A percentile compares a stretch with the other conserved stretches of the same genome.
phyloP scores from a whole-genome alignment of 2,113 vertebrate genomes.

The Myotis yumanensis region DNA sequence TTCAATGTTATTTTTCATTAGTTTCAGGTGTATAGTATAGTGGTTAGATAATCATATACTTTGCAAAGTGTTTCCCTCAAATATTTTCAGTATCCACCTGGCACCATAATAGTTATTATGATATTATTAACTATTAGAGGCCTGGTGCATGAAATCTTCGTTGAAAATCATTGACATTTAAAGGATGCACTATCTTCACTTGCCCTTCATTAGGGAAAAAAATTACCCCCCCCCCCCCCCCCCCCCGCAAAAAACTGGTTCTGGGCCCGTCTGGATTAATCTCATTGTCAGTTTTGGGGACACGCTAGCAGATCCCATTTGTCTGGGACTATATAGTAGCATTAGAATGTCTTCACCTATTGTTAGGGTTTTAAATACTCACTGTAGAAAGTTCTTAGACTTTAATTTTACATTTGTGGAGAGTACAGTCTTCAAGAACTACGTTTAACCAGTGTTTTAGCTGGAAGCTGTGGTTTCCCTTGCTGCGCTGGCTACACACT shows the following conservation, averaged over 20 bases:
- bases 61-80: background rate
- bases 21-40: background rate
- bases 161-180: background rate
- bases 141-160: too few species aligned
- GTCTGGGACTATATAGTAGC: background rate
- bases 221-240: background rate
- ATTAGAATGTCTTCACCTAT: background rate
- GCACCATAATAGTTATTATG: background rate
- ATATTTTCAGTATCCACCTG: background rate
- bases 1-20: background rate
- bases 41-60: background rate
- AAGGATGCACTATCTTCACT: background rate
- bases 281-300: background rate
- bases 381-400: background rate
- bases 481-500: fast-evolving
- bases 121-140: background rate
- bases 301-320: background rate
- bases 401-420: background rate
- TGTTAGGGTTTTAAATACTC: background rate
- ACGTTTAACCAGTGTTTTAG: background rate
- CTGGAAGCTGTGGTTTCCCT: background rate
- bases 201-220: background rate
- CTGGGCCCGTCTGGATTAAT: background rate
- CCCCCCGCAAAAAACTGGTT: background rate
- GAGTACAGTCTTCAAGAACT: background rate